phyloP scores from a whole-genome alignment of 2,797 vertebrate species.

The Tarsius wallacei region DNA sequence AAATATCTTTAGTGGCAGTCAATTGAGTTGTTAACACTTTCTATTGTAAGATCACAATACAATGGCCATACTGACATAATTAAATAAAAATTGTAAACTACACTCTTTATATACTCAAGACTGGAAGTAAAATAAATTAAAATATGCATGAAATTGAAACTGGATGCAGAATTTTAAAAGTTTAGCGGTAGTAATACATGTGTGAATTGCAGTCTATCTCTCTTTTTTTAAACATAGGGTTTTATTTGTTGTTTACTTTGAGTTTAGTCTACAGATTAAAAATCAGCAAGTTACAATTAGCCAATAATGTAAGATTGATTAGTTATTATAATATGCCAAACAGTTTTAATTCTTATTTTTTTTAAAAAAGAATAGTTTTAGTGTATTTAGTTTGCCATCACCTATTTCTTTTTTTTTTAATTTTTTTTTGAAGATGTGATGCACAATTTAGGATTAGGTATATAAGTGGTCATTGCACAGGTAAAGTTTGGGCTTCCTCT shows the following conservation, averaged over 20 bases:
- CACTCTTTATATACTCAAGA: background rate
- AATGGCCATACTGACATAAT: background rate
- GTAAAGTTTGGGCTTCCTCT: too few species aligned
- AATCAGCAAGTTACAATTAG: background rate
- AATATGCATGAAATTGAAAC: background rate
- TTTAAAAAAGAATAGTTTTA: background rate
- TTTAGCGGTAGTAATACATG: fast-evolving
- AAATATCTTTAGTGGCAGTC: background rate
- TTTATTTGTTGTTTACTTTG: background rate
- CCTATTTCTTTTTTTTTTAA: background rate
- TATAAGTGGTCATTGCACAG: too few species aligned
- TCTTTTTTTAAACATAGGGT: too few species aligned
- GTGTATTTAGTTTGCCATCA: background rate
- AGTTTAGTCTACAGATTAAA: background rate
- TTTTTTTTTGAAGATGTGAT: too few species aligned
- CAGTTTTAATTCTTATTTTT: background rate
- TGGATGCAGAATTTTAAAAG: background rate
- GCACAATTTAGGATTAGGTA: too few species aligned
- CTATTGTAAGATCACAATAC: background rate
- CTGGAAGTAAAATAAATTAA: background rate
- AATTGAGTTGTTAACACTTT: background rate
- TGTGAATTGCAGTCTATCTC: background rate
- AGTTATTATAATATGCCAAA: background rate
- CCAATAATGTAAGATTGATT: background rate
- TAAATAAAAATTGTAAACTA: background rate